Evolutionary conservation across 2,797 vertebrate genomes (phyloP).

Genomic region (Euthynnus affinis): DNA sequence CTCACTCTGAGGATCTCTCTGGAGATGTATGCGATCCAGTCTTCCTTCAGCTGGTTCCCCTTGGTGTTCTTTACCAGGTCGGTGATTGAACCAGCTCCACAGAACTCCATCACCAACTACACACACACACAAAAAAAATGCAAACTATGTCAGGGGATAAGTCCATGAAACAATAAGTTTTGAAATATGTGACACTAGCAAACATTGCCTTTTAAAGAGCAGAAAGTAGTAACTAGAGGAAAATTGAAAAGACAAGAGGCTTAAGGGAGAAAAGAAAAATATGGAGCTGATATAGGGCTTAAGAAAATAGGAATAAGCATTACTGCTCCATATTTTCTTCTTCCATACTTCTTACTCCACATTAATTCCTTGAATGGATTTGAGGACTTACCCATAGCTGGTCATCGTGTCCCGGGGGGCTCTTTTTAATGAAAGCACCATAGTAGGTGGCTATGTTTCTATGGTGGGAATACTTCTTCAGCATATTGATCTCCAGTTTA

Average conservation of each 20-base stretch:
- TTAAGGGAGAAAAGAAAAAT: background rate
- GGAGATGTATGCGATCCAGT: constrained; percentile 95
- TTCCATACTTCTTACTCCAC: background rate
- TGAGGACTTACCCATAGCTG: constrained; percentile 91
- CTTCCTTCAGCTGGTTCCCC: constrained; percentile 92
- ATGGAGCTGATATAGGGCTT: background rate
- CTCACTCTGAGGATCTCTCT: constrained; percentile 93
- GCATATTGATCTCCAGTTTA: constrained; percentile 95
- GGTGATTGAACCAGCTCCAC: constrained; percentile 93
- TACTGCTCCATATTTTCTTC: background rate
- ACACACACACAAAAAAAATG: constrained; percentile 9
- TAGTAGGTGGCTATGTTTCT: constrained; percentile 95
- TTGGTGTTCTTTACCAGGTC: constrained; percentile 96
- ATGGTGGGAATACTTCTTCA: constrained; percentile 94
- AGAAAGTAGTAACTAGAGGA: background rate
- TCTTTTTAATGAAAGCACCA: constrained; percentile 93
- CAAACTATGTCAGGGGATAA: background rate
- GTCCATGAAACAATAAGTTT: background rate
- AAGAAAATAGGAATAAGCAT: background rate
- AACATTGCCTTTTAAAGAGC: background rate
- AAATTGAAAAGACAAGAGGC: background rate
- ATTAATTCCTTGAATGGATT: constrained; percentile 29
- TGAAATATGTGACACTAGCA: background rate
- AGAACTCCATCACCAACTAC: constrained; percentile 95
- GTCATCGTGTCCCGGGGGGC: constrained; percentile 92